These are phyloP conservation scores for Apistogramma diplotaenia DNA, from an alignment of 2,113 vertebrate genomes.

Conservation along the genomic window DNA sequence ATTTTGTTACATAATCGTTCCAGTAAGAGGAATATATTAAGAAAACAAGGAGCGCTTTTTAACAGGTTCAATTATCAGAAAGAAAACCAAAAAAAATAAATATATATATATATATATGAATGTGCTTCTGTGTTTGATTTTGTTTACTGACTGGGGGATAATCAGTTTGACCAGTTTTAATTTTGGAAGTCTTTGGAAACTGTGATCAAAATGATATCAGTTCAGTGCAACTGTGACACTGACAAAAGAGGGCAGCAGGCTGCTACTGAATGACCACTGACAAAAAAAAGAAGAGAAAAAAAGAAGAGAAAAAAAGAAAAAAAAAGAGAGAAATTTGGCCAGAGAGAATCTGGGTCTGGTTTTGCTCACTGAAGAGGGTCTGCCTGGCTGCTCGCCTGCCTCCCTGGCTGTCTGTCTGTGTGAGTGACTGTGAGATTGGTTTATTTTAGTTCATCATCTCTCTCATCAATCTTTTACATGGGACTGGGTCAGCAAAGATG, in stretches of 20 bases:
- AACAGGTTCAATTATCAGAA: not conserved
- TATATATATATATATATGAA: too few species aligned
- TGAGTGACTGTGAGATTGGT: constrained; percentile 74
- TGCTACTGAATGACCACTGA: constrained; percentile 57
- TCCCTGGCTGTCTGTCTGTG: constrained; percentile 58
- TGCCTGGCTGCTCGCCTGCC: constrained; percentile 47
- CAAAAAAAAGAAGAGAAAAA: not conserved
- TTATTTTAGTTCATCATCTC: constrained; percentile 77
- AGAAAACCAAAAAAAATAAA: too few species aligned
- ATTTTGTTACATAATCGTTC: constrained; percentile 23
- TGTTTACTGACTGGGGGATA: not conserved
- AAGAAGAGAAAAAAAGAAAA: not conserved
- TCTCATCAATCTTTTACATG: constrained; percentile 77
- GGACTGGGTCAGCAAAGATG: constrained; percentile 77
- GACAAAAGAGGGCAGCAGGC: constrained; percentile 77
- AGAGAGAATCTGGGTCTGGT: constrained; percentile 48
- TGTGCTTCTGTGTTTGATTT: not conserved
- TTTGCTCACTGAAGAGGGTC: constrained; percentile 48
- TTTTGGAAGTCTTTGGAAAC: not conserved
- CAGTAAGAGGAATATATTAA: not conserved
- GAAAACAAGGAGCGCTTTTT: not conserved
- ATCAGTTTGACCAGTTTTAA: not conserved
- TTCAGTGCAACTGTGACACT: constrained; percentile 45
- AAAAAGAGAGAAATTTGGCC: constrained; percentile 25
- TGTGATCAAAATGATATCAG: not conserved